Percentiles rank a stretch among this genome's conserved stretches.
These are phyloP conservation scores for Nerophis ophidion DNA, from an alignment of 2,113 vertebrate genomes.

Conservation along the genomic window DNA sequence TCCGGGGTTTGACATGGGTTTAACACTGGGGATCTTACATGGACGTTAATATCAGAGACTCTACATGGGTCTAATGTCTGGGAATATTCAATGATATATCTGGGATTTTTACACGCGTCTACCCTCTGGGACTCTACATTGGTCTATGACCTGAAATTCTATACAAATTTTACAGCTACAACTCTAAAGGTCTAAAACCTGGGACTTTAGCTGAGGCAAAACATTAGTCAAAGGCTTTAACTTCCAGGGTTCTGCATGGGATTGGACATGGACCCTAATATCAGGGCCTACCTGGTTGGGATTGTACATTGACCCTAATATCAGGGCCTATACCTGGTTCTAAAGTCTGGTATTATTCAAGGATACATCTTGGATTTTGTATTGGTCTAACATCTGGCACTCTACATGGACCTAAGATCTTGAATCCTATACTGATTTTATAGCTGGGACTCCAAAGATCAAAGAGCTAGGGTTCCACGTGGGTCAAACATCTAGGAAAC, in stretches of 20 bases:
- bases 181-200: too few species aligned
- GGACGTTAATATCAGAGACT: neutral
- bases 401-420: neutral
- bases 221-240: too few species aligned
- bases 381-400: neutral
- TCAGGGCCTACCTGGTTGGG: too few species aligned
- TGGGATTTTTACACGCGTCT: too few species aligned
- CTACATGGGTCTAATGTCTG: neutral
- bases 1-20: neutral
- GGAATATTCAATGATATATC: too few species aligned
- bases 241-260: too few species aligned
- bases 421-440: neutral
- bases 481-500: too few species aligned
- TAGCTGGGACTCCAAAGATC: too few species aligned
- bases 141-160: neutral
- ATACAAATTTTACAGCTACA: too few species aligned
- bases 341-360: neutral
- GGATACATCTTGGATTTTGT: neutral
- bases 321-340: neutral
- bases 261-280: neutral
- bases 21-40: neutral
- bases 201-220: too few species aligned
- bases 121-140: neutral
- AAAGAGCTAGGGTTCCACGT: too few species aligned
- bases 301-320: neutral